Conservation (phyloP, 1,140 invertebrate species). For the Heliconius eleuchia region DNA sequence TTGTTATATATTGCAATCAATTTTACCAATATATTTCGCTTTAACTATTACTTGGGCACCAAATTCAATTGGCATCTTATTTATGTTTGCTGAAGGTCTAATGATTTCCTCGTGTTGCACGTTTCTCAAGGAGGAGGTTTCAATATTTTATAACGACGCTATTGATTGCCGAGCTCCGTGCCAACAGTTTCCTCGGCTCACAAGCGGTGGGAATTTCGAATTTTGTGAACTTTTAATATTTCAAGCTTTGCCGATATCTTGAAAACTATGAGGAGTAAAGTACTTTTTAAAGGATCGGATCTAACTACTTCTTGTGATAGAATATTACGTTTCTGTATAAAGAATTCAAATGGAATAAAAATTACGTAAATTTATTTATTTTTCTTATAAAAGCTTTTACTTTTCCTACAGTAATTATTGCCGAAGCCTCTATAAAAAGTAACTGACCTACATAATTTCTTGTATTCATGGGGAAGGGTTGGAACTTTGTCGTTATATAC, state of each 20-base stretch:
- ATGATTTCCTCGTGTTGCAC: conserved; percentile 6
- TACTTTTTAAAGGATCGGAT: conserved; percentile 16
- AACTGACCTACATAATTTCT: no score
- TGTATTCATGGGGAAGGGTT: no score
- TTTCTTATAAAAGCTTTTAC: no score
- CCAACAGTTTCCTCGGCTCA: conserved; percentile 24
- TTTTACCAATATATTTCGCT: neutral
- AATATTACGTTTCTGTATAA: neutral
- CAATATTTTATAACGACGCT: conserved; percentile 31
- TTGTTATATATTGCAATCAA: no score
- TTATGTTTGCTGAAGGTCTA: neutral
- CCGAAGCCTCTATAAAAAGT: no score
- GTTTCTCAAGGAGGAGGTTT: conserved; percentile 24
- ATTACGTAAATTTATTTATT: no score
- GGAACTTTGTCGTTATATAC: no score
- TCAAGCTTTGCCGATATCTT: conserved; percentile 27
- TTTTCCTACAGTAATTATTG: no score
- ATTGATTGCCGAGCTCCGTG: conserved; percentile 28
- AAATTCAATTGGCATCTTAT: neutral
- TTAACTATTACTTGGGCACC: neutral
- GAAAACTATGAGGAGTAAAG: conserved; percentile 14
- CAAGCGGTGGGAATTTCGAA: conserved; percentile 26
- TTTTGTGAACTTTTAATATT: conserved; percentile 32
- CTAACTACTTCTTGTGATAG: neutral
- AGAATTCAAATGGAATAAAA: no score